Evolutionary conservation across 2,797 vertebrate species (phyloP), one percentile per base, ranked within the genome.

Genomic region (Ataeniobius toweri): DNA sequence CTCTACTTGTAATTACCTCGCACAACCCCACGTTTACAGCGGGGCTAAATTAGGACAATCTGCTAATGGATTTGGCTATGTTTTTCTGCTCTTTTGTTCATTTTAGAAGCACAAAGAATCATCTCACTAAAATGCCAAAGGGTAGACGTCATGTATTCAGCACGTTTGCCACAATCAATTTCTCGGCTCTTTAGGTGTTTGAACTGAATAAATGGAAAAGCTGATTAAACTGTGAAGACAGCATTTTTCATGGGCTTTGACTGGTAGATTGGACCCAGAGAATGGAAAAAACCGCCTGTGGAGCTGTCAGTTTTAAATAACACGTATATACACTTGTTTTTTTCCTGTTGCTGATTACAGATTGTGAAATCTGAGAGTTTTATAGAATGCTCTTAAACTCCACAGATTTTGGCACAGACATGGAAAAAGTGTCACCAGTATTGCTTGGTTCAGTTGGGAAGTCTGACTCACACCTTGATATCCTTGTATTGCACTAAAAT

Each of bases 101-200:
- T 41, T 24, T 73, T 76, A 50, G 28, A 72, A 55, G 51, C 81
- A 73, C 79, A 85, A 63, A 39, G 73, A 88, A 77, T 82, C 74
- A 80, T 80, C 59, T 74, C 31, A 80, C 22, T 50, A 41, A 80
- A 86, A 78, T 10, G 79, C 87, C 28, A 31, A 77, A 55, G 84
- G 86, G 58, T 46, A 61, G 46, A 81, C 87, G 84, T 80, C 73
- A 82, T 76, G 71, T 69, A 65, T 82, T 72, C 56, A 28, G 3
- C 39, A 55, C 20, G 26, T 79, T 83, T 76, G 48, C 79, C 73
- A 77, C 72, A 74, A 73, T 86, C 75, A 74, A 13, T 82, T 85
- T 77, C 50, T 22, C 5, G 68, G 77, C 80, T 80, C 75, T 75
- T 28, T 79, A 53, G 50, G 50, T 6, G 28, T 77, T 77, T 81